Conservation (phyloP, 2,888 invertebrate genomes). For the Sinhomidia bicolor region DNA sequence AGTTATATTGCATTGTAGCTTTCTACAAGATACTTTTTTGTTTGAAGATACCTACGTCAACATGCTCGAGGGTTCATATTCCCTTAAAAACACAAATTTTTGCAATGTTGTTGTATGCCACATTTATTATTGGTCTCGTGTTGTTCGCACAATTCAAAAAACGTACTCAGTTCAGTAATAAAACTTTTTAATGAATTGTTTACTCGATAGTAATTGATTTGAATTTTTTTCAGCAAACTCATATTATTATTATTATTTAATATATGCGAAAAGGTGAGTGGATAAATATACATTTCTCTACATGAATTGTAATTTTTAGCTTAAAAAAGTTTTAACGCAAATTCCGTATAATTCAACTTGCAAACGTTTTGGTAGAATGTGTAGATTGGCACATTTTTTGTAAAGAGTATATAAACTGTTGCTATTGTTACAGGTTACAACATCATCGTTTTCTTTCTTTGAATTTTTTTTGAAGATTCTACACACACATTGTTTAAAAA, state of each 20-base stretch:
- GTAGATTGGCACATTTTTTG: constrained; percentile 21
- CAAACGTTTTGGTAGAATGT: not conserved
- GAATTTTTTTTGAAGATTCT: constrained; percentile 14
- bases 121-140: not conserved
- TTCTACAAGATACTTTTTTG: not conserved
- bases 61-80: not conserved
- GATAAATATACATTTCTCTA: constrained; percentile 28
- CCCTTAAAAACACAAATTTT: not conserved
- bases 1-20: not conserved
- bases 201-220: constrained; percentile 21
- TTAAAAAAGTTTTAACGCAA: no score
- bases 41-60: not conserved
- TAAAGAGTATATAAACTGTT: not conserved
- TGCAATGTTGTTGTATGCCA: not conserved
- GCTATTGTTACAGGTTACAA: constrained; percentile 24
- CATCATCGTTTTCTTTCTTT: not conserved
- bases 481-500: not conserved
- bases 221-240: constrained; percentile 13
- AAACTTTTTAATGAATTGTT: constrained; percentile 40
- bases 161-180: constrained; percentile 6
- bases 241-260: not conserved
- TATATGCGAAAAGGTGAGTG: not conserved
- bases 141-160: no score
- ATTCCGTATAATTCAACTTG: not conserved
- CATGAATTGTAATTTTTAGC: constrained; percentile 11